A percentile compares a stretch with the other conserved stretches of the same genome.
These are phyloP conservation scores for Coranthus polyacanthus DNA, from an alignment of 2,797 vertebrate genomes.

Conservation along the genomic window DNA sequence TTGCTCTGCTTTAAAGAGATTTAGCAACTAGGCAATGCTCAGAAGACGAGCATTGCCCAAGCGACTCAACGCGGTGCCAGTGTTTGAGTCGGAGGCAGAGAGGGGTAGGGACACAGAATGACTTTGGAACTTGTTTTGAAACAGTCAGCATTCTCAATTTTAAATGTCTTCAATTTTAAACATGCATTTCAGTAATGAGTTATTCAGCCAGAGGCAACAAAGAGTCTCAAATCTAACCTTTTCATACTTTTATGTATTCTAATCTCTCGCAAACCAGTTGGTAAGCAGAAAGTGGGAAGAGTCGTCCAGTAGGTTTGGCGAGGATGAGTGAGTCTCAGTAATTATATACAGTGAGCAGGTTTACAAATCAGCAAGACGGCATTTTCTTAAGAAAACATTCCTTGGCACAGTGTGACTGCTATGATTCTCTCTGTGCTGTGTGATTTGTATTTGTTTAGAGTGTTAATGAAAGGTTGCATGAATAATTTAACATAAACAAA, in stretches of 20 bases:
- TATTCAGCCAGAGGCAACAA: slow-evolving; percentile 43
- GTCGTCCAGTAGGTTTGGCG: slow-evolving; percentile 14
- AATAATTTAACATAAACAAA: slow-evolving; percentile 79
- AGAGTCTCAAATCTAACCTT: slow-evolving; percentile 30
- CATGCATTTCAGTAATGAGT: slow-evolving; percentile 35
- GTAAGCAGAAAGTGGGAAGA: slow-evolving; percentile 31
- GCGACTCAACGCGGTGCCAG: slow-evolving; percentile 38
- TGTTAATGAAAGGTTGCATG: slow-evolving; percentile 76
- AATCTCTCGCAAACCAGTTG: slow-evolving; percentile 47
- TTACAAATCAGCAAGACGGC: slow-evolving; percentile 44
- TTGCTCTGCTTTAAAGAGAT: slow-evolving; percentile 74
- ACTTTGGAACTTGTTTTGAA: slow-evolving; percentile 54
- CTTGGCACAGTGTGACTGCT: slow-evolving; percentile 49
- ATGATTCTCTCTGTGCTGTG: slow-evolving; percentile 52
- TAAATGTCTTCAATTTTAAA: slow-evolving; percentile 36
- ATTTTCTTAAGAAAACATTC: slow-evolving; percentile 58
- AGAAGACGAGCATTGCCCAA: slow-evolving; percentile 52
- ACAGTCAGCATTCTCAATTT: slow-evolving; percentile 45
- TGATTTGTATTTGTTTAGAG: slow-evolving; percentile 74
- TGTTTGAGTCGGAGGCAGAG: slow-evolving; percentile 43
- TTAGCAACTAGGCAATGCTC: slow-evolving; percentile 72
- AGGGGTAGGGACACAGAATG: slow-evolving; percentile 11
- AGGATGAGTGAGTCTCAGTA: slow-evolving; percentile 1
- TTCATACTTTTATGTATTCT: slow-evolving; percentile 43
- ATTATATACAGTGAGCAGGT: slow-evolving; percentile 36